Percentiles rank a stretch among this genome's conserved stretches.
phyloP scores from a whole-genome alignment of 2,888 invertebrate genomes.

The Schizaphis graminum region DNA sequence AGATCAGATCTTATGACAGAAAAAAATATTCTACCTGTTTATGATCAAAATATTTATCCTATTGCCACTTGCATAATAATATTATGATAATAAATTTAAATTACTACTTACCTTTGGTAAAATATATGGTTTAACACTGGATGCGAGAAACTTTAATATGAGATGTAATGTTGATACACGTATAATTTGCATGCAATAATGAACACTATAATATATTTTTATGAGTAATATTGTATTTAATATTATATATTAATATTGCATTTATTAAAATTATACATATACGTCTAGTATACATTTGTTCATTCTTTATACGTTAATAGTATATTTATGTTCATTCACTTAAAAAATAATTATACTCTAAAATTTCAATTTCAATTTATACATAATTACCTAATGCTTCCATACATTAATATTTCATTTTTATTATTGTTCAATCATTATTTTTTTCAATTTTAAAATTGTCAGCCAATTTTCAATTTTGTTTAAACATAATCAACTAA shows the following conservation, averaged over 20 bases:
- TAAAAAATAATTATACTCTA: neutral
- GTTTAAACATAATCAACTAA: neutral
- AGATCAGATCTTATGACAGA: neutral
- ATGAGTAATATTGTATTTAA: neutral
- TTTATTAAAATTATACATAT: too few relatives aligned
- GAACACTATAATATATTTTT: neutral
- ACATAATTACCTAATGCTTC: neutral
- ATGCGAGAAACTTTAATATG: too few relatives aligned
- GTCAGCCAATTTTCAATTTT: neutral
- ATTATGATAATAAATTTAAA: neutral
- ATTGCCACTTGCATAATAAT: neutral
- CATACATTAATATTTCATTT: neutral
- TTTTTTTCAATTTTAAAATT: neutral
- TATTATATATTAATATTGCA: neutral
- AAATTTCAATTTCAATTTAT: neutral
- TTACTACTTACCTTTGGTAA: neutral
- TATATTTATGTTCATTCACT: neutral
- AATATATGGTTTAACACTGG: neutral
- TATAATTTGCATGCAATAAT: neutral
- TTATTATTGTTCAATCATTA: neutral
- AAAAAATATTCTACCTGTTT: neutral
- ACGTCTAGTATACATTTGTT: neutral
- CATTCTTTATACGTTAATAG: neutral
- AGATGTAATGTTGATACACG: too few relatives aligned
- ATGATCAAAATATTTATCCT: neutral